These are phyloP conservation scores for Pterophyllum scalare DNA, from an alignment of 2,113 vertebrate species.

Conservation along the genomic window DNA sequence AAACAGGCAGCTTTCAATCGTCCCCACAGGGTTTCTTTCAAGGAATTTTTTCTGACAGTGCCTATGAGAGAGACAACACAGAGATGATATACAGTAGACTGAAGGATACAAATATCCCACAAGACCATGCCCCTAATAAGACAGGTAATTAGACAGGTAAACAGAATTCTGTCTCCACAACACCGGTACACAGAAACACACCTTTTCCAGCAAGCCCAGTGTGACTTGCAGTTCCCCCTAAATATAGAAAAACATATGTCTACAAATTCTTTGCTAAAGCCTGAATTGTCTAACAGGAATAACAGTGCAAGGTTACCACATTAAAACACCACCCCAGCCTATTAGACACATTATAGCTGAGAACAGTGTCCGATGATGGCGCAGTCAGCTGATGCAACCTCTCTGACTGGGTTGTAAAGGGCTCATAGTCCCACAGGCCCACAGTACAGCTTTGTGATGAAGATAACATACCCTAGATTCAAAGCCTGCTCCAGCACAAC, in stretches of 20 bases:
- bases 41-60: conserved; percentile 6
- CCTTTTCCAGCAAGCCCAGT: background rate
- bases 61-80: conserved; percentile 4
- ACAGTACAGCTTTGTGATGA: background rate
- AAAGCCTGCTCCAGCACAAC: conserved; percentile 56
- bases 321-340: background rate
- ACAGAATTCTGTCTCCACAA: background rate
- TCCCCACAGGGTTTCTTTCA: background rate
- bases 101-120: conserved; percentile 24
- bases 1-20: background rate
- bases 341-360: background rate
- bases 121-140: background rate
- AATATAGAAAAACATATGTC: background rate
- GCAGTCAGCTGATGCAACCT: background rate
- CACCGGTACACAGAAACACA: background rate
- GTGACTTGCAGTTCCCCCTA: background rate
- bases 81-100: conserved; percentile 30
- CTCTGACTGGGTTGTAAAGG: conserved; percentile 2
- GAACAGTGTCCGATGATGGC: background rate
- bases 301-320: background rate
- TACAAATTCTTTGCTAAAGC: background rate
- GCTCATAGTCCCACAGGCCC: background rate
- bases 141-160: background rate
- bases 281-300: background rate
- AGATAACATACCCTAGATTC: conserved; percentile 45